A percentile compares a stretch with the other conserved stretches of the same genome.
phyloP scores from a whole-genome alignment of 1,140 invertebrate genomes.

The Ruditapes philippinarum region DNA sequence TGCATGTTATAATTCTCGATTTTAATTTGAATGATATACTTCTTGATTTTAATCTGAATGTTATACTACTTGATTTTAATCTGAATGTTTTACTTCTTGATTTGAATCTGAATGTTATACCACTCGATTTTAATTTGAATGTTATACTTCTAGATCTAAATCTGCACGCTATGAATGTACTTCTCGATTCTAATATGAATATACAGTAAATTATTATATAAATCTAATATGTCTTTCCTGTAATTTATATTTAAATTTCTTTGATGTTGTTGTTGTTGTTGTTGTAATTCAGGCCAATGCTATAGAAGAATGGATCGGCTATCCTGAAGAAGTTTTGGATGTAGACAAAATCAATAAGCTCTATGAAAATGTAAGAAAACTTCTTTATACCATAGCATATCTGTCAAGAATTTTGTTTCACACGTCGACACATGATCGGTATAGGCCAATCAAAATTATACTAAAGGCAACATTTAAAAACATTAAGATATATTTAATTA shows the following conservation, averaged over 20 bases:
- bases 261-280: too few species aligned
- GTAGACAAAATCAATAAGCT: slow-evolving; percentile 92
- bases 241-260: slow-evolving; percentile 92
- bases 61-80: too few species aligned
- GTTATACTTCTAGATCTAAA: background rate
- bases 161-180: background rate
- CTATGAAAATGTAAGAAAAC: slow-evolving; percentile 90
- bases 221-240: slow-evolving; percentile 87
- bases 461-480: background rate
- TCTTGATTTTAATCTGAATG: too few species aligned
- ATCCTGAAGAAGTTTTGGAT: slow-evolving; percentile 80
- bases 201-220: background rate
- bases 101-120: too few species aligned
- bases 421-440: background rate
- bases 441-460: background rate
- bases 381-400: too few species aligned
- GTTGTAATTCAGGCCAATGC: slow-evolving; percentile 90
- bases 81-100: too few species aligned
- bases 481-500: too few species aligned
- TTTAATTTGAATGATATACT: too few species aligned
- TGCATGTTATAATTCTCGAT: too few species aligned
- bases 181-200: background rate
- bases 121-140: too few species aligned
- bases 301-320: slow-evolving; percentile 89
- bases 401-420: background rate